Percentiles rank a stretch among this genome's conserved stretches.
Evolutionary conservation across 2,113 vertebrate species (phyloP).

Genomic region (Recurvirostra avosetta): DNA sequence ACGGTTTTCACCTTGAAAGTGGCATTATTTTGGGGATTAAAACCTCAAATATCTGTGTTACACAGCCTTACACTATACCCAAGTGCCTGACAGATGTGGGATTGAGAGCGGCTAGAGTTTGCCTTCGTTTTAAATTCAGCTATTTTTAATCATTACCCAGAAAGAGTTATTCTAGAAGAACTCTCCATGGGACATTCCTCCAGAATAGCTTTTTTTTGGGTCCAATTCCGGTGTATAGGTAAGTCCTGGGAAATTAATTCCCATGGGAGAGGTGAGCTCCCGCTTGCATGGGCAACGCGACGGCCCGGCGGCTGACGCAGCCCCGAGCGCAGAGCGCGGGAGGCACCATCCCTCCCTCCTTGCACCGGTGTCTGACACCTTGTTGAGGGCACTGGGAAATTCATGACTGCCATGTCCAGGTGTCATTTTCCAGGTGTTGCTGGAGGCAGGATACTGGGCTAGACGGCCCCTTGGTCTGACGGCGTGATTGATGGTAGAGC

Average conservation of each 20-base stretch:
- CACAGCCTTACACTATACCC: not conserved
- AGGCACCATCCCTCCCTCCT: not conserved
- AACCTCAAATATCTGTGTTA: not conserved
- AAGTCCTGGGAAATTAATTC: not conserved
- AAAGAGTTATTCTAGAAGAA: not conserved
- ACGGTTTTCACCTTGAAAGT: not conserved
- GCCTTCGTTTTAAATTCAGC: rapidly evolving
- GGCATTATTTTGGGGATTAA: not conserved
- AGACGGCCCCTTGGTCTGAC: not conserved
- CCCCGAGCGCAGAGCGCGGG: not conserved
- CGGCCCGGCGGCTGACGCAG: not conserved
- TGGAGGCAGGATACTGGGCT: not conserved
- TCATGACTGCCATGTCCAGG: rapidly evolving
- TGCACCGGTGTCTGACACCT: not conserved
- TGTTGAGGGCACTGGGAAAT: not conserved
- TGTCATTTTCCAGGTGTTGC: not conserved
- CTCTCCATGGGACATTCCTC: rapidly evolving
- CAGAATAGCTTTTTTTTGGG: not conserved
- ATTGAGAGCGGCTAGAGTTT: not conserved
- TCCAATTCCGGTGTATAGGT: rapidly evolving
- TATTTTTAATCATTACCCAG: rapidly evolving
- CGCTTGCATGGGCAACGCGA: rapidly evolving
- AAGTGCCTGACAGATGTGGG: not conserved
- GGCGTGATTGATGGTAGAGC: not conserved
- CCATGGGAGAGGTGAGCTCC: not conserved